A percentile compares a stretch with the other conserved stretches of the same genome.
These are phyloP conservation scores for Aphyosemion australe DNA, from an alignment of 2,113 vertebrate species.

Conservation along the genomic window DNA sequence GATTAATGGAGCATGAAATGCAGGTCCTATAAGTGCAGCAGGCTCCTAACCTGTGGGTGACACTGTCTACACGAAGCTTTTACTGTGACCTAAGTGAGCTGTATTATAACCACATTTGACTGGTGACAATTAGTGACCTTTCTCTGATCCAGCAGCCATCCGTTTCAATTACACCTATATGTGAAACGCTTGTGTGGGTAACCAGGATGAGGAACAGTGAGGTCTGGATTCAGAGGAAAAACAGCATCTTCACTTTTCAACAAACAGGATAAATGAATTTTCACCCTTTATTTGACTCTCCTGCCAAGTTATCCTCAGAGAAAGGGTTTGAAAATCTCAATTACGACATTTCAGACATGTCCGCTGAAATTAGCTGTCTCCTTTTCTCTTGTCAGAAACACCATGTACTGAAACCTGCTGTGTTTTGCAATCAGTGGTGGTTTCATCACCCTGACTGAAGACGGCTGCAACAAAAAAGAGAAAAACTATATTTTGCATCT, in stretches of 20 bases:
- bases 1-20: slow-evolving; percentile 77
- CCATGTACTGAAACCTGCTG: no score
- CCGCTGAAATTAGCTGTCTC: no score
- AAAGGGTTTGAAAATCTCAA: no score
- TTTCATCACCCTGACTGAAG: no score
- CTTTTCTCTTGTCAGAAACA: no score
- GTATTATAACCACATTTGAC: slow-evolving; percentile 78
- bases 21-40: slow-evolving; percentile 63
- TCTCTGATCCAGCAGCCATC: slow-evolving; percentile 71
- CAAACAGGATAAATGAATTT: no score
- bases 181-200: slow-evolving; percentile 23
- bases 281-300: no score
- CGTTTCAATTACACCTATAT: slow-evolving; percentile 66
- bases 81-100: slow-evolving; percentile 66
- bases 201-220: slow-evolving; percentile 16
- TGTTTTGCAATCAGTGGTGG: no score
- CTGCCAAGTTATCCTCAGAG: background rate
- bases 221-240: background rate
- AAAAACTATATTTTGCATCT: no score
- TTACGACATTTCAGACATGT: no score
- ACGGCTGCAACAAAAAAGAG: no score
- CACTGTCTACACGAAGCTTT: slow-evolving; percentile 51
- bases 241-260: background rate
- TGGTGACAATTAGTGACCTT: slow-evolving; percentile 81
- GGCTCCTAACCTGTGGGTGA: slow-evolving; percentile 71